Conservation (phyloP, 2,888 invertebrate genomes). For the Morpho deidamia region DNA sequence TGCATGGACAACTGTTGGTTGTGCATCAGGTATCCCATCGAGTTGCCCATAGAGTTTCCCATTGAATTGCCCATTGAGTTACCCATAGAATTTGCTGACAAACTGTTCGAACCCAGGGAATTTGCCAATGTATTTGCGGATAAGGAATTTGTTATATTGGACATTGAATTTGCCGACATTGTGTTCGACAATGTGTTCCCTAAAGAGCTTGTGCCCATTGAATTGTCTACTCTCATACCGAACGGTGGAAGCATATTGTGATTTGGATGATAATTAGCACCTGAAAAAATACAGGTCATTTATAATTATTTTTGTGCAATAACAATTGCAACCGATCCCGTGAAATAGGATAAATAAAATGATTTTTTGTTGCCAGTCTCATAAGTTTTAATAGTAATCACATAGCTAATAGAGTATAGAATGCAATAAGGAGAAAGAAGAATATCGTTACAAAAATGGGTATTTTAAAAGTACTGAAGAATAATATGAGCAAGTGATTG, state of each 20-base stretch:
- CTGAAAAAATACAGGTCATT: slow-evolving; percentile 38
- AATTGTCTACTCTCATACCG: slow-evolving; percentile 71
- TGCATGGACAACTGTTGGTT: slow-evolving; percentile 45
- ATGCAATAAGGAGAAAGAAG: not conserved
- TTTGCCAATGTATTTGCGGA: slow-evolving; percentile 24
- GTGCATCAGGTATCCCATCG: slow-evolving; percentile 47
- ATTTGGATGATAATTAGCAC: slow-evolving; percentile 74
- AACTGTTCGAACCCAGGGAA: slow-evolving; percentile 23
- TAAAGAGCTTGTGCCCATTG: slow-evolving; percentile 30
- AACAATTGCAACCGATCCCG: not conserved
- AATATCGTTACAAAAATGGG: not conserved
- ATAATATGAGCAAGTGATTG: not conserved
- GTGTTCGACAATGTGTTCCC: slow-evolving; percentile 30
- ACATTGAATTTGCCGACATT: slow-evolving; percentile 27
- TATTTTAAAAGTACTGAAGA: not conserved
- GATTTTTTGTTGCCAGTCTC: not conserved
- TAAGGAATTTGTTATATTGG: slow-evolving; percentile 24
- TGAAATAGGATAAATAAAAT: slow-evolving; percentile 1
- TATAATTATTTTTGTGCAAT: not conserved
- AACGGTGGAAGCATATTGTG: slow-evolving; percentile 71
- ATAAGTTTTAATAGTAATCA: not conserved
- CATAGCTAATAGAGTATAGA: not conserved
- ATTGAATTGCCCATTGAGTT: slow-evolving; percentile 21
- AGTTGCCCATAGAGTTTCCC: slow-evolving; percentile 37
- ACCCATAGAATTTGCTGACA: slow-evolving; percentile 23